Evolutionary conservation across 1,140 invertebrate species (phyloP), one percentile per base, ranked within the genome.

Genomic region (Zaprionus camerounensis): DNA sequence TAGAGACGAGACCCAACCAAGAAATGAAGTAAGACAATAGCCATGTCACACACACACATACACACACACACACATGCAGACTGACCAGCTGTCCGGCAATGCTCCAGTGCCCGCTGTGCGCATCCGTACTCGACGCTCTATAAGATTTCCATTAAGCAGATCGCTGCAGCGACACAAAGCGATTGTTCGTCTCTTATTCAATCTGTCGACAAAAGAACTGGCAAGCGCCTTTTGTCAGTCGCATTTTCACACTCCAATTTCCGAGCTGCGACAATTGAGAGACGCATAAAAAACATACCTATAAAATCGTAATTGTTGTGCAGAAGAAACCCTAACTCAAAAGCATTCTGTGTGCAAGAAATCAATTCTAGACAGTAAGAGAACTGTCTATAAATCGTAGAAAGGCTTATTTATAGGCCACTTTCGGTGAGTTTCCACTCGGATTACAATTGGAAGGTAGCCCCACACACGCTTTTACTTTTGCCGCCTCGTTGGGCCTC

Each of bases 181-280:
- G 59, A 75, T 75, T 75, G 67, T 51, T 55, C 67, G 66, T 73
- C 70, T 57, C 71, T 83, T 78, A 81, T 85, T 86, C 82, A 86
- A 80, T 77, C 56, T 76, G 73, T 59, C 28, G 26, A 86, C 82
- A 85, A 84, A 78, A 85, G 81, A 76, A 66, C 84, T 68, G 71
- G 68, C 71, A 64, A 46, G 41, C n/a, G 41, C 62, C 75, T 75
- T 75, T 84, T 84, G 82, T 84, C 66, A 44, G 44, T 34, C 71
- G 79, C 85, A 90, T 90, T 90, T 90, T 90, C 81, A 90, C 85
- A 90, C 85, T 90, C 85, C 76, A 90, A 81, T 90, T 90, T 65
- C 41, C 44, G 65, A 38, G 72, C 51, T 28, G 13, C 31, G 44
- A 78, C 72, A 78, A 70, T 76, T 69, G 61, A 41, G 55, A 38